Evolutionary conservation across 2,797 vertebrate genomes (phyloP).

Genomic region (Diceros bicornis): DNA sequence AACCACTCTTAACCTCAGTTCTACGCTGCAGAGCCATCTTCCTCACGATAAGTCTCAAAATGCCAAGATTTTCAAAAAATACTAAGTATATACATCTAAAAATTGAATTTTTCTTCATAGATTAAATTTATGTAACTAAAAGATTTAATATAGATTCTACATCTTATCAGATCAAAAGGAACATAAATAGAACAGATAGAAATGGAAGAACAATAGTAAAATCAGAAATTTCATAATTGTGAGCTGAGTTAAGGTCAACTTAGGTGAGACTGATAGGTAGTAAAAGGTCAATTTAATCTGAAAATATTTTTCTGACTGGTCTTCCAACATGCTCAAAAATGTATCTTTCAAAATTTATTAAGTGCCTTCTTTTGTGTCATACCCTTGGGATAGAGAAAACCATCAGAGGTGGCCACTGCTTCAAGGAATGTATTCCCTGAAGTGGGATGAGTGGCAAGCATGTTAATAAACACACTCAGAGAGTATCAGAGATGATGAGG

Average conservation of each 20-base stretch:
- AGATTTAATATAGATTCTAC: constrained; percentile 22
- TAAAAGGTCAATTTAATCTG: constrained; percentile 3
- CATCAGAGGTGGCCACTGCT: background rate
- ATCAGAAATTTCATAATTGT: background rate
- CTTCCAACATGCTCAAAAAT: background rate
- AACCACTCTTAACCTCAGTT: constrained; percentile 53
- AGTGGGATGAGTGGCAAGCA: background rate
- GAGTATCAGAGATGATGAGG: background rate
- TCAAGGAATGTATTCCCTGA: background rate
- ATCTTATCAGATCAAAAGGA: constrained; percentile 7
- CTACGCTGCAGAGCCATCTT: background rate
- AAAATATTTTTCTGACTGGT: background rate
- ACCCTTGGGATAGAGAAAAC: background rate
- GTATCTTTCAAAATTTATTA: background rate
- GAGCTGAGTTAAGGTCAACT: background rate
- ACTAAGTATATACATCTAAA: background rate
- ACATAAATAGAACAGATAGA: background rate
- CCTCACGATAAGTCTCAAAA: background rate
- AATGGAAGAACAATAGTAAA: background rate
- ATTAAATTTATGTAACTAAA: constrained; percentile 52
- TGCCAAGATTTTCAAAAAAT: constrained; percentile 23
- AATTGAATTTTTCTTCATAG: background rate
- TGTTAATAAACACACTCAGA: background rate
- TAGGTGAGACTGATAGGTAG: background rate
- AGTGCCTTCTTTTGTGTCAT: background rate